Evolutionary conservation across 2,113 vertebrate genomes (phyloP).

Genomic region (Coregonus clupeaformis): DNA sequence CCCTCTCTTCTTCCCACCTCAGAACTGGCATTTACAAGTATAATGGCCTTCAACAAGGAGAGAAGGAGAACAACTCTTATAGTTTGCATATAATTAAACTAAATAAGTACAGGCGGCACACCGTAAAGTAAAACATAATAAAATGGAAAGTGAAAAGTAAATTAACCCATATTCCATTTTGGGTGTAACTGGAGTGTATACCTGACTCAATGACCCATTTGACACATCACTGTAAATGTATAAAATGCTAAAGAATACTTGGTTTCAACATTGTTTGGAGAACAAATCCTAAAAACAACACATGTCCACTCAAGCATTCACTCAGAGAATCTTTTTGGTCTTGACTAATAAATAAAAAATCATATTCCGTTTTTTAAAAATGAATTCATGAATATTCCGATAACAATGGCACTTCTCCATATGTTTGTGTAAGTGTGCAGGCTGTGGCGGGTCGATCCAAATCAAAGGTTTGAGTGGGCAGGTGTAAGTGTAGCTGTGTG

Average conservation of each 20-base stretch:
- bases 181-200: background rate
- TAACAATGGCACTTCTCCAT: conserved; percentile 4
- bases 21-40: background rate
- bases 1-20: background rate
- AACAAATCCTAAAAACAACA: conserved; percentile 36
- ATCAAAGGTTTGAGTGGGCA: conserved; percentile 31
- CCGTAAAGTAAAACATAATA: too few relatives aligned
- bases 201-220: too few relatives aligned
- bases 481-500: conserved; percentile 25
- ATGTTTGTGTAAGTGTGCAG: background rate
- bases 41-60: background rate
- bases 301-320: conserved; percentile 42
- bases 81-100: too few relatives aligned
- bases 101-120: too few relatives aligned
- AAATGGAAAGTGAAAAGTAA: too few relatives aligned
- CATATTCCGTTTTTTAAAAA: background rate
- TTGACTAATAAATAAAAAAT: background rate
- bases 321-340: conserved; percentile 31
- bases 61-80: too few relatives aligned
- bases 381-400: conserved; percentile 15
- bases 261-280: conserved; percentile 17
- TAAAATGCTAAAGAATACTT: conserved; percentile 39
- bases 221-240: too few relatives aligned
- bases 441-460: conserved; percentile 25
- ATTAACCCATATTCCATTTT: too few relatives aligned